Conservation (phyloP, 2,113 vertebrate species). For the Ameiurus melas region DNA sequence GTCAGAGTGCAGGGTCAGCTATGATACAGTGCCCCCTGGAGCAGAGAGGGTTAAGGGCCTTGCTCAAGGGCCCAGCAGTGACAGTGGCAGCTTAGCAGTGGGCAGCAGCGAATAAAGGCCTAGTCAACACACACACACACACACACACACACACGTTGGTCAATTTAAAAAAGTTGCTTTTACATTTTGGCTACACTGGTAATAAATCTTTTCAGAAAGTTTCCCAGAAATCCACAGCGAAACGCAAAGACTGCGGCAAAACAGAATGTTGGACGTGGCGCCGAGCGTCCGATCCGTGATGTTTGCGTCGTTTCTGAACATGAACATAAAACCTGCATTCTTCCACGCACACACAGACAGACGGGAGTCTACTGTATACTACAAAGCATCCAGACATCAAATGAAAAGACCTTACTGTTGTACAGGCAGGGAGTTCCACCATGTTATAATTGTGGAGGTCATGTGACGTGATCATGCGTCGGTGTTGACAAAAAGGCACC, state of each 20-base stretch:
- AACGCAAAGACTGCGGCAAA: neutral
- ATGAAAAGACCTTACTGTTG: too few species aligned
- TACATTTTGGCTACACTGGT: too few species aligned
- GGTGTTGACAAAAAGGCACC: neutral
- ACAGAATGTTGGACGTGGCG: neutral
- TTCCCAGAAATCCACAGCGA: neutral
- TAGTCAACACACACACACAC: too few species aligned
- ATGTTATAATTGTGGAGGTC: neutral
- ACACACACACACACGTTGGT: too few species aligned
- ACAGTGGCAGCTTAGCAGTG: too few species aligned
- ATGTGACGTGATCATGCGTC: neutral
- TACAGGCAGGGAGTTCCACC: neutral
- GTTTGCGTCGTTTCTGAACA: neutral
- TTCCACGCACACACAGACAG: neutral
- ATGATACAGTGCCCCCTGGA: too few species aligned
- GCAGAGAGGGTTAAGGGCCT: too few species aligned
- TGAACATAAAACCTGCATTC: too few species aligned
- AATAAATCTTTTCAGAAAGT: neutral
- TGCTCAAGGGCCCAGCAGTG: too few species aligned
- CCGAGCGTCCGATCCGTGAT: neutral
- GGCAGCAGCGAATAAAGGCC: too few species aligned
- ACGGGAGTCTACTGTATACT: neutral
- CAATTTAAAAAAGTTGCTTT: too few species aligned
- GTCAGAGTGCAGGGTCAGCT: too few species aligned
- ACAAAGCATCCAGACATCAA: neutral